Evolutionary conservation across 2,888 invertebrate species (phyloP).

Genomic region (Amaurobius ferox): DNA sequence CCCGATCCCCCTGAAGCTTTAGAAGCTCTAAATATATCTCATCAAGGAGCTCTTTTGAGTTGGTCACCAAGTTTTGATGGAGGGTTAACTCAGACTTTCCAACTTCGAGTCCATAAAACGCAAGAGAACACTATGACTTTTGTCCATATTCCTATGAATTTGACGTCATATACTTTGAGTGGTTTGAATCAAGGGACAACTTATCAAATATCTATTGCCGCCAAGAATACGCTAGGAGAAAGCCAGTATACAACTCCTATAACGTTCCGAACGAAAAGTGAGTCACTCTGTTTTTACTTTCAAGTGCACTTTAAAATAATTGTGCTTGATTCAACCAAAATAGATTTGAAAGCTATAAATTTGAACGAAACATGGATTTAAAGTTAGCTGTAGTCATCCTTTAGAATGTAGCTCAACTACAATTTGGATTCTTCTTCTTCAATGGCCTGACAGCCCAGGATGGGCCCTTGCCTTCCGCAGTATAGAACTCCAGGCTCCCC

Average conservation of each 20-base stretch:
- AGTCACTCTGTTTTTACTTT: slow-evolving; percentile 16
- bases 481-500: too few relatives aligned
- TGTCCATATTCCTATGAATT: slow-evolving; percentile 86
- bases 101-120: slow-evolving; percentile 83
- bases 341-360: too few relatives aligned
- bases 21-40: slow-evolving; percentile 87
- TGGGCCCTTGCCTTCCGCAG: too few relatives aligned
- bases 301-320: too few relatives aligned
- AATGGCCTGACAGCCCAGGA: too few relatives aligned
- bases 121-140: slow-evolving; percentile 79
- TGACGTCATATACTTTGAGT: slow-evolving; percentile 83
- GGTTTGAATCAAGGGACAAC: slow-evolving; percentile 88
- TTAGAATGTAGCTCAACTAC: too few relatives aligned
- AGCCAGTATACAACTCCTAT: slow-evolving; percentile 84
- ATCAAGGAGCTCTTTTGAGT: slow-evolving; percentile 87
- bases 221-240: slow-evolving; percentile 90
- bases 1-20: slow-evolving; percentile 78
- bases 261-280: slow-evolving; percentile 58
- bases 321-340: too few relatives aligned
- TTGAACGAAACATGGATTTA: too few relatives aligned
- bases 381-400: too few relatives aligned
- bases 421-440: too few relatives aligned
- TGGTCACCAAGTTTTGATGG: slow-evolving; percentile 97
- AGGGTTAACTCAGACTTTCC: slow-evolving; percentile 88
- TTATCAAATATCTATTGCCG: slow-evolving; percentile 93